Evolutionary conservation across 2,797 vertebrate genomes (phyloP).

Genomic region (Sylvilagus floridanus): DNA sequence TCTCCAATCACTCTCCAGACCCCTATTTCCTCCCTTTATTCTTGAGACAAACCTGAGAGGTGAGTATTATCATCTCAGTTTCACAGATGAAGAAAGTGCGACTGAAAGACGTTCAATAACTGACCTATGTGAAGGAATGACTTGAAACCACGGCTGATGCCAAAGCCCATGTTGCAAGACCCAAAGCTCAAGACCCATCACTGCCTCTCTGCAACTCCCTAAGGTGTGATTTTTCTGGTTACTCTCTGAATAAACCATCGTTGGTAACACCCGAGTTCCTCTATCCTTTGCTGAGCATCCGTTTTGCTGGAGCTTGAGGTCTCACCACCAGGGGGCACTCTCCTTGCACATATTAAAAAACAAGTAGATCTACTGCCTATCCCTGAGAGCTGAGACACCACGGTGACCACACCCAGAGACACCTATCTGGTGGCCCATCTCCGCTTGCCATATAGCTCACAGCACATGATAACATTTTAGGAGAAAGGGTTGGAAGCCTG

Average conservation of each 20-base stretch:
- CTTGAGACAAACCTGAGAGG: neutral
- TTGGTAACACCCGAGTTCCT: neutral
- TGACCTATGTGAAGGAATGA: neutral
- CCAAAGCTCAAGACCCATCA: neutral
- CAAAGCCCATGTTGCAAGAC: neutral
- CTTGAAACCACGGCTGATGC: neutral
- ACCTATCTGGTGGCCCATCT: neutral
- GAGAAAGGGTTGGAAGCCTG: neutral
- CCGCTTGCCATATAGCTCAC: neutral
- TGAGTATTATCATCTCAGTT: neutral
- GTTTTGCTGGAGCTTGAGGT: neutral
- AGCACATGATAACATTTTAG: neutral
- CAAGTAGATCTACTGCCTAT: too few species aligned
- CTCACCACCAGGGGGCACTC: neutral
- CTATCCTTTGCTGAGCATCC: neutral
- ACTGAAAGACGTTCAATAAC: neutral
- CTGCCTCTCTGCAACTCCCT: neutral
- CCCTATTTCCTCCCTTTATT: neutral
- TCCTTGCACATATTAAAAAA: neutral
- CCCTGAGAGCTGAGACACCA: neutral
- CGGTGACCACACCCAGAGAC: neutral
- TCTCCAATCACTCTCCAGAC: neutral
- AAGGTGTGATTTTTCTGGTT: neutral
- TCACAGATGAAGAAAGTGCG: neutral
- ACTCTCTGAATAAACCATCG: neutral